Base-by-base conservation (phyloP, 2,797 vertebrate genomes). In the Mus spretus region DNA sequence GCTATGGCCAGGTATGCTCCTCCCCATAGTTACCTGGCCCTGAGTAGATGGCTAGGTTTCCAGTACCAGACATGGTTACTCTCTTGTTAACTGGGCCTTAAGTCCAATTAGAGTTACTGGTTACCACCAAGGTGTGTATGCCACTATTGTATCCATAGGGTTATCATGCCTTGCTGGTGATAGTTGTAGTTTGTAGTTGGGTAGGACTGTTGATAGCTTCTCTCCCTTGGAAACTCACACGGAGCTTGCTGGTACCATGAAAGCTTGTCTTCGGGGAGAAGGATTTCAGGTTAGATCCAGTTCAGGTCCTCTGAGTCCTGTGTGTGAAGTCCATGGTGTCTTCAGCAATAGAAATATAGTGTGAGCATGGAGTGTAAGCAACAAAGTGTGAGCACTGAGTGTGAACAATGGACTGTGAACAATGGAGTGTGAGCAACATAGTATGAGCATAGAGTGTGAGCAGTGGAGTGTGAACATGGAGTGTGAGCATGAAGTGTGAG, bases 361-460 rank as follows among this genome's bases (percentile, higher is more conserved):
- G 14, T 70, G 65, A 70, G 1, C 14, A 59, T 40, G n/a, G 26
- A 82, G 37, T 57, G 37, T 15, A 13, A 37, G 6, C 13, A 34
- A 47, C 3, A 4, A 5, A n/a, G 8, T n/a, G 4, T 1, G 17
- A 81, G 19, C 53, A 59, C 15, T 22, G 26, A 82, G 37, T 57
- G 13, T 0, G 14, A 55, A 28, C 77, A n/a, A n/a, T 14, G 11
- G 34, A 57, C 4, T 34, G 14, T 70, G 65, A 70, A 0, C 14
- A 34, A 59, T 40, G n/a, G 26, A 61, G 37, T 57, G 37, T 15
- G 13, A 37, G 6, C 13, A 34, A 47, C 3, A 4, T 5, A n/a
- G 8, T n/a, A 2, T 1, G 17, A 81, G 19, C 53, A 59, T 26
- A 22, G n/a, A 24, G 4, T 22, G 4, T 0, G 10, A 37, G 17